Percentiles rank a stretch among this genome's conserved stretches.
These are phyloP conservation scores for Pissodes strobi DNA, from an alignment of 1,140 invertebrate species.

Conservation along the genomic window DNA sequence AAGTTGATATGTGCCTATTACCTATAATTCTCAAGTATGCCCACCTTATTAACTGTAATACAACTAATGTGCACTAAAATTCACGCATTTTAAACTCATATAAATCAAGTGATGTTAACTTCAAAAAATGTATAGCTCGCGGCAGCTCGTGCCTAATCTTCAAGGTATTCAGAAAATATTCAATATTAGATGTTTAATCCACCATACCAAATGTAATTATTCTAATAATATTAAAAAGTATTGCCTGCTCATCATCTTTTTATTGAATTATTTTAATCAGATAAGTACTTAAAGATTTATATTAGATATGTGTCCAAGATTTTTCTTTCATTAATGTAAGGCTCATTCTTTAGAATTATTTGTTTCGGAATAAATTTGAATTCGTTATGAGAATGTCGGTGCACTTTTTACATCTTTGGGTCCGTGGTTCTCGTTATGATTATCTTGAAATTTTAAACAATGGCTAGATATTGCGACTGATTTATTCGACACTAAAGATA, in stretches of 20 bases:
- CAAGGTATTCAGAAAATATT: slow-evolving; percentile 8
- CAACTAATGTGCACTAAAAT: slow-evolving; percentile 22
- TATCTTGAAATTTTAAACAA: slow-evolving; percentile 6
- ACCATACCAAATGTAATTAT: slow-evolving; percentile 18
- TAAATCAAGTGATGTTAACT: slow-evolving; percentile 21
- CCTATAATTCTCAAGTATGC: neutral
- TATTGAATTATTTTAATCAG: slow-evolving; percentile 26
- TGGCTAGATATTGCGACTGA: neutral
- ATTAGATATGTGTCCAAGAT: slow-evolving; percentile 9
- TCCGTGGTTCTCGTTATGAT: neutral
- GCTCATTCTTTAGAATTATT: slow-evolving; percentile 12
- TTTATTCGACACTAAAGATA: slow-evolving; percentile 5
- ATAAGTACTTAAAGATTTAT: slow-evolving; percentile 24
- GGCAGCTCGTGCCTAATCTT: slow-evolving; percentile 26
- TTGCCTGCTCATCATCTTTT: slow-evolving; percentile 19
- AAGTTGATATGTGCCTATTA: neutral
- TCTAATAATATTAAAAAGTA: slow-evolving; percentile 15
- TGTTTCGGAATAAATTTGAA: slow-evolving; percentile 19
- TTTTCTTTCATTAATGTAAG: slow-evolving; percentile 9
- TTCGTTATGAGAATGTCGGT: slow-evolving; percentile 16
- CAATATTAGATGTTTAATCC: slow-evolving; percentile 28
- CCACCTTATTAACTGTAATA: slow-evolving; percentile 4
- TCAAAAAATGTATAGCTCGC: slow-evolving; percentile 1
- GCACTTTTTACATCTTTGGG: neutral
- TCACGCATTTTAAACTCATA: slow-evolving; percentile 15